Percentiles rank a stretch among this genome's conserved stretches.
These are phyloP conservation scores for Pangasianodon gigas DNA, from an alignment of 2,113 vertebrate genomes.

Conservation along the genomic window DNA sequence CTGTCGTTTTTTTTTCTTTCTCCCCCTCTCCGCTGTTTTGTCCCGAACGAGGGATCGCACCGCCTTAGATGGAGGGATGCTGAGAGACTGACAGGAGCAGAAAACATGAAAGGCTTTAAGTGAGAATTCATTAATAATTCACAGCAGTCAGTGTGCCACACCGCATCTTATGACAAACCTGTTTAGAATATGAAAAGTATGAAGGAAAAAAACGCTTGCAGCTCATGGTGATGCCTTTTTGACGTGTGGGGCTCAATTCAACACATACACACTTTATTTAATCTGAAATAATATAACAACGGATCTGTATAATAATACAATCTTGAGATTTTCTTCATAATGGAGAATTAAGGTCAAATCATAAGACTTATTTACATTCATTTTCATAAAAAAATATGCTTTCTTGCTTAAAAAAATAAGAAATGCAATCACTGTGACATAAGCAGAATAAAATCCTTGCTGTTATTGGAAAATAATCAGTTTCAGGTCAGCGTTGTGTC, in stretches of 20 bases:
- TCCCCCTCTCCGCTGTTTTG: conserved; percentile 32
- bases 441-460: no score
- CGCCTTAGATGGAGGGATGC: conserved; percentile 52
- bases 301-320: not conserved
- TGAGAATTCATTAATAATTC: conserved; percentile 58
- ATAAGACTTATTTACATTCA: not conserved
- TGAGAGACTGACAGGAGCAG: conserved; percentile 56
- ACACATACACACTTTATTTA: not conserved
- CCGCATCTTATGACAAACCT: conserved; percentile 25
- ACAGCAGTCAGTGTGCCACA: conserved; percentile 30
- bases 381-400: not conserved
- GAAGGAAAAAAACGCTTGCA: not conserved
- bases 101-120: conserved; percentile 56
- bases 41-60: conserved; percentile 40
- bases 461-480: no score
- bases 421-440: no score
- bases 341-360: not conserved
- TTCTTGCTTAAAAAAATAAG: not conserved
- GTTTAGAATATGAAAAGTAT: conserved; percentile 35
- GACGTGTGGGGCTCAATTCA: not conserved
- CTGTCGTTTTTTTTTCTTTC: not conserved
- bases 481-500: not conserved
- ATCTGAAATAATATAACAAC: not conserved
- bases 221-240: not conserved
- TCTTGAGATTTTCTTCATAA: not conserved